Conservation (phyloP, 2,113 vertebrate species). For the Phaethon lepturus region DNA sequence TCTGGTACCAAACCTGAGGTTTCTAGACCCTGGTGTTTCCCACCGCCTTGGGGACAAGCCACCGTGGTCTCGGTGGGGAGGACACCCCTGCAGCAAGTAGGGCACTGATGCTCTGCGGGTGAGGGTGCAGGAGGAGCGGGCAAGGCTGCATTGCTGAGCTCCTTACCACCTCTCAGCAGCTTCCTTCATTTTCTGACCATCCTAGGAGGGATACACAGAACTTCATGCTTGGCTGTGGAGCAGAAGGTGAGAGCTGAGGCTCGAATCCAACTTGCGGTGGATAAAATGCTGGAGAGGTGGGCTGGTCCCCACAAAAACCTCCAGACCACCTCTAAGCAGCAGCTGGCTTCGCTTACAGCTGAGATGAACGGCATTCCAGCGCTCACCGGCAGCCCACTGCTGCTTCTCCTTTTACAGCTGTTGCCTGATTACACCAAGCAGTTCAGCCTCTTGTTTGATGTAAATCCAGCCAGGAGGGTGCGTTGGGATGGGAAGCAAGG, state of each 20-base stretch:
- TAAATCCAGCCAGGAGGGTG: neutral
- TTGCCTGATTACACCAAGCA: neutral
- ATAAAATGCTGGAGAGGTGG: neutral
- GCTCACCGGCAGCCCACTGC: neutral
- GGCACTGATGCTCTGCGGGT: accelerated
- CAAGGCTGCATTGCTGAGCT: accelerated
- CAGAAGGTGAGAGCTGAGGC: neutral
- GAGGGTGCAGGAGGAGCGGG: accelerated
- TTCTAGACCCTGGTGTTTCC: neutral
- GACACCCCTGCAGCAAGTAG: accelerated
- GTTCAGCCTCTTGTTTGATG: neutral
- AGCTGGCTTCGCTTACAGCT: neutral
- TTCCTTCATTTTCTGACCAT: neutral
- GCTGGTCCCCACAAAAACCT: neutral
- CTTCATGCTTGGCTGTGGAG: neutral
- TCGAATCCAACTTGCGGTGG: neutral
- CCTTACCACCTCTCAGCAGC: neutral
- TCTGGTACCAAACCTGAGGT: neutral
- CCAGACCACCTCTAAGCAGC: neutral
- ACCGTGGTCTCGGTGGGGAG: neutral
- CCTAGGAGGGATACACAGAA: neutral
- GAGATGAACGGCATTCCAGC: neutral
- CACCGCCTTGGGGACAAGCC: accelerated
- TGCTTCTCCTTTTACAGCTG: neutral
- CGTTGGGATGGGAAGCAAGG: neutral